Percentiles rank a stretch among this genome's conserved stretches.
Evolutionary conservation across 2,888 invertebrate genomes (phyloP).

Genomic region (Shargacucullia verbasci): DNA sequence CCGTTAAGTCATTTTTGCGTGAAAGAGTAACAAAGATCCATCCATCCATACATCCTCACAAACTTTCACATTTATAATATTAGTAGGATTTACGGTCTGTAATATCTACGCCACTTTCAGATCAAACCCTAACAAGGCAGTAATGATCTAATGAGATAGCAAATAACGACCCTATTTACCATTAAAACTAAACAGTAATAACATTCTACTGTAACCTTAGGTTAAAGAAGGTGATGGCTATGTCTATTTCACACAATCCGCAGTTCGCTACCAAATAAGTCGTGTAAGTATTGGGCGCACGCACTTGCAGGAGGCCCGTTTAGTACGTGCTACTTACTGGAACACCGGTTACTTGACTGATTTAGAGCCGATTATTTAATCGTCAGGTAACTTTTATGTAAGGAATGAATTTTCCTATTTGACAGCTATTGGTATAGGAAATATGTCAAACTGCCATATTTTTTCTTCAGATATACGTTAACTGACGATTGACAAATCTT

Average conservation of each 20-base stretch:
- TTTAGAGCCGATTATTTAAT: not conserved
- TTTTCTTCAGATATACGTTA: too few relatives aligned
- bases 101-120: too few relatives aligned
- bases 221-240: slow-evolving; percentile 59
- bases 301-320: slow-evolving; percentile 66
- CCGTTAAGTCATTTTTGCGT: too few relatives aligned
- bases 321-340: slow-evolving; percentile 38
- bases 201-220: slow-evolving; percentile 15
- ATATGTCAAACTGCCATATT: too few relatives aligned
- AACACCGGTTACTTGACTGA: slow-evolving; percentile 2
- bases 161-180: slow-evolving; percentile 27
- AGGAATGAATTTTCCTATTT: too few relatives aligned
- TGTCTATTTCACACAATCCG: slow-evolving; percentile 75
- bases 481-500: too few relatives aligned
- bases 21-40: too few relatives aligned
- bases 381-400: too few relatives aligned
- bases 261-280: slow-evolving; percentile 62
- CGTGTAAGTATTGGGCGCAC: slow-evolving; percentile 71
- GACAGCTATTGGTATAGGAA: too few relatives aligned
- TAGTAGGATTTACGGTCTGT: too few relatives aligned
- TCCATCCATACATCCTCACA: too few relatives aligned
- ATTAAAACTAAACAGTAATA: slow-evolving; percentile 34
- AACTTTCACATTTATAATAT: too few relatives aligned
- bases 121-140: slow-evolving; percentile 20
- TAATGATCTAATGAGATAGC: slow-evolving; percentile 5